A percentile compares a stretch with the other conserved stretches of the same genome.
These are phyloP conservation scores for Odontesthes bonariensis DNA, from an alignment of 2,113 vertebrate species.

Conservation along the genomic window DNA sequence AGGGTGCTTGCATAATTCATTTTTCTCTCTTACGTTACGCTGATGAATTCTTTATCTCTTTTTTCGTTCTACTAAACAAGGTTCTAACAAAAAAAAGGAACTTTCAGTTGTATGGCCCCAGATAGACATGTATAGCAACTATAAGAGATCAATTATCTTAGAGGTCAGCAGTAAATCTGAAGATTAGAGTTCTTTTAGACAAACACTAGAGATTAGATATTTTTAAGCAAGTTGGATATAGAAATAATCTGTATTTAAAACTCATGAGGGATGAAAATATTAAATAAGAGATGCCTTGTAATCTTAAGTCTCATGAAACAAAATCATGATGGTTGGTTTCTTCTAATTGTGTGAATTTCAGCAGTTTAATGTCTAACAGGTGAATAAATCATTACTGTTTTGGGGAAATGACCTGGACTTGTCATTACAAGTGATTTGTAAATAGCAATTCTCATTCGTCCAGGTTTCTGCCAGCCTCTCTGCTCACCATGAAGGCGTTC, in stretches of 20 bases:
- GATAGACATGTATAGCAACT: background rate
- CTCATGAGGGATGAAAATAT: too few species aligned
- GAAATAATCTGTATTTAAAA: too few species aligned
- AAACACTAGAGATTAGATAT: too few species aligned
- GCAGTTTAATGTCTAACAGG: background rate
- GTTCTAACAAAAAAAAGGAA: too few species aligned
- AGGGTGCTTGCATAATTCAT: too few species aligned
- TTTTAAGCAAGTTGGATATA: too few species aligned
- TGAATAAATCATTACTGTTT: background rate
- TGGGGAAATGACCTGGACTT: background rate
- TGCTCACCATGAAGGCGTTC: conserved; percentile 96
- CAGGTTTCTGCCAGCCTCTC: conserved; percentile 19
- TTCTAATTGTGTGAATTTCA: background rate
- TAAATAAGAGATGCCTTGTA: background rate
- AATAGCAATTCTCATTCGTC: background rate
- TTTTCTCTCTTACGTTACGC: too few species aligned
- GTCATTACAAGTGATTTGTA: background rate
- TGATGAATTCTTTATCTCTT: too few species aligned
- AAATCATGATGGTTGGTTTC: too few species aligned
- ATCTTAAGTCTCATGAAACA: background rate
- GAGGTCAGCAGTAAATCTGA: background rate
- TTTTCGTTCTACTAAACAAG: too few species aligned
- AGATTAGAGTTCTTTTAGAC: too few species aligned
- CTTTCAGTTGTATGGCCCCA: background rate
- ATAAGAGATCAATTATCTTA: conserved; percentile 2